Base-by-base conservation (phyloP, 2,797 vertebrate genomes). In the Pseudopleuronectes americanus region DNA sequence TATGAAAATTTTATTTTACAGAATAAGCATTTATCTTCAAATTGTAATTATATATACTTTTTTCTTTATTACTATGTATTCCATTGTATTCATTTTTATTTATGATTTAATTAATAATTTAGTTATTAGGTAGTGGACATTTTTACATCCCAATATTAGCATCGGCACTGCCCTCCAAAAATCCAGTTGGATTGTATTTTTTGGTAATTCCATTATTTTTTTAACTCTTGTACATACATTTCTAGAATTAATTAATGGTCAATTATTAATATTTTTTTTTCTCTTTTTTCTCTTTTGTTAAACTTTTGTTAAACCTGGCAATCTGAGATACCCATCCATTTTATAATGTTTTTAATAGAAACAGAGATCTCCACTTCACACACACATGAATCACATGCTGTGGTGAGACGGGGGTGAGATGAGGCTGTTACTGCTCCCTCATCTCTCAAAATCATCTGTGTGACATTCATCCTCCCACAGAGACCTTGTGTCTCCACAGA, bases 401-500 rank as follows among this genome's bases (percentile, higher is more conserved):
- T 64, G 36, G 3, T 72, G 67, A 49, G 77, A 56, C 81, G 49
- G 63, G 31, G 22, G 72, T 51, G 65, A 43, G 68, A 68, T 66
- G 66, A 73, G 73, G 77, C 71, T 84, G 61, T 74, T 77, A 57
- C 67, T 80, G 68, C 74, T 71, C 80, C 75, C 73, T 79, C 83
- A 74, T 79, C 73, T 84, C 78, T 76, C 66, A 68, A 64, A 90
- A 90, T 89, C 80, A 81, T 88, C 84, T 55, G 77, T 49, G 51
- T 88, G 87, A 90, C 91, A 90, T 89, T 88, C 86, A 84, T 89
- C 81, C 76, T 81, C 84, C 79, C 79, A 38, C 33, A 36, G 33
- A 9, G 33, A 36, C 33, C 33, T 33, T 33, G 33, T 33, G 33
- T 33, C 33, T 8, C 33, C 33, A 33, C 70, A 28, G 83, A 90